Conservation (phyloP, 2,888 invertebrate genomes). For the Drosophila siamana region DNA sequence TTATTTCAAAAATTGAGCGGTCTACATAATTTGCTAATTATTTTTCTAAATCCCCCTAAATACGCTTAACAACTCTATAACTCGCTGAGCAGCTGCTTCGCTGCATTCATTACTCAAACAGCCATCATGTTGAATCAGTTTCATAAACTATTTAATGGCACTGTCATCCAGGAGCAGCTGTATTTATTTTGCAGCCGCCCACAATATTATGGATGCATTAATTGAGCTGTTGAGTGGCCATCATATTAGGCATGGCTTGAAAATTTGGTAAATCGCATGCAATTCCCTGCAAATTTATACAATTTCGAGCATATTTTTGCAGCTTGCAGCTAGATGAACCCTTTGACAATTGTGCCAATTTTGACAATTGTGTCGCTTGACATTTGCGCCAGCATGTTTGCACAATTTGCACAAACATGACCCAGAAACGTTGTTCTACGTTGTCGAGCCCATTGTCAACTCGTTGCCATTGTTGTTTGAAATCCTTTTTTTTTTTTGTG, state of each 20-base stretch:
- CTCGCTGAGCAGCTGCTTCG: slow-evolving; percentile 25
- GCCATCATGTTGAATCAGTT: neutral
- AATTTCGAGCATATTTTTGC: slow-evolving; percentile 60
- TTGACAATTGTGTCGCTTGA: slow-evolving; percentile 18
- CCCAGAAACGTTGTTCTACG: slow-evolving; percentile 60
- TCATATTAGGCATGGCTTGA: slow-evolving; percentile 39
- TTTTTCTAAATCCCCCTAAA: neutral
- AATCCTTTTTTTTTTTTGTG: slow-evolving; percentile 25
- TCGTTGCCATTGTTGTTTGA: slow-evolving; percentile 22
- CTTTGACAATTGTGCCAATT: slow-evolving; percentile 31
- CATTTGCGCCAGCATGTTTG: slow-evolving; percentile 36
- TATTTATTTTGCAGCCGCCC: slow-evolving; percentile 45
- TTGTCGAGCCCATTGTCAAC: slow-evolving; percentile 29
- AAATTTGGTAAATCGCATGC: slow-evolving; percentile 25
- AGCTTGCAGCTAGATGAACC: slow-evolving; percentile 54
- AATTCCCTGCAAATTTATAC: slow-evolving; percentile 40
- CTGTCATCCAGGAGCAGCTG: slow-evolving; percentile 50
- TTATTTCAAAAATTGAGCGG: too few species aligned
- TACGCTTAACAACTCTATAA: neutral
- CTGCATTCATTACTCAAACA: neutral
- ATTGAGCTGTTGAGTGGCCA: slow-evolving; percentile 45
- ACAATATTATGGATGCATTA: slow-evolving; percentile 45
- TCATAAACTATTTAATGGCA: slow-evolving; percentile 14
- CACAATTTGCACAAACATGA: slow-evolving; percentile 65
- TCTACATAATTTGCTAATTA: neutral